Conservation (phyloP, 1,140 invertebrate genomes). For the Heliconius melpomene region DNA sequence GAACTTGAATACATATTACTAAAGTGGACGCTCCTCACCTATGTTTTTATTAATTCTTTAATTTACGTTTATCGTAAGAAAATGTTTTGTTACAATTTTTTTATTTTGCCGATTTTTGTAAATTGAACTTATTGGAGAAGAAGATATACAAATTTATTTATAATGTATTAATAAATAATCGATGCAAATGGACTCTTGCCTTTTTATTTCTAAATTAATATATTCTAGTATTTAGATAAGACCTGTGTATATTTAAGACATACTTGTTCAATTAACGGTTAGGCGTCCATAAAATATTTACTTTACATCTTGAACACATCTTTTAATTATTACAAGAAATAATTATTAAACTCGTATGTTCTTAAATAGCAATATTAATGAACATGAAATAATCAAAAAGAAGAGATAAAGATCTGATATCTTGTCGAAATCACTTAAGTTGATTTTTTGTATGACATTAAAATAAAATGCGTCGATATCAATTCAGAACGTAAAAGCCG, state of each 20-base stretch:
- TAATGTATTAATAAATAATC: background rate
- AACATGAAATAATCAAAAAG: background rate
- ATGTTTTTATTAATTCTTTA: too few species aligned
- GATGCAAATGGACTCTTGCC: background rate
- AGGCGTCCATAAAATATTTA: background rate
- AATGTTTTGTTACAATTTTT: too few species aligned
- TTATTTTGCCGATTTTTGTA: too few species aligned
- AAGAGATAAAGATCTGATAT: too few species aligned
- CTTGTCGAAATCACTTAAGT: background rate
- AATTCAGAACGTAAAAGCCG: background rate
- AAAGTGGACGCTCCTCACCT: background rate
- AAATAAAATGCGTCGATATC: background rate
- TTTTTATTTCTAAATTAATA: background rate
- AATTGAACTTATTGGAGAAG: background rate
- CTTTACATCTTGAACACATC: background rate
- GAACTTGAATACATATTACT: background rate
- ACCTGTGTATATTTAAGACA: background rate
- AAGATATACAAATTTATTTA: background rate
- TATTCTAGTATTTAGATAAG: slow-evolving; percentile 8
- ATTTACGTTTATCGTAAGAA: too few species aligned
- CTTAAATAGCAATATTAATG: slow-evolving; percentile 1
- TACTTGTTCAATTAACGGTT: slow-evolving; percentile 4
- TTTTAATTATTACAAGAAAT: slow-evolving; percentile 9
- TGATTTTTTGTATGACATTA: slow-evolving; percentile 4
- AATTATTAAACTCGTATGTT: background rate